These are phyloP conservation scores for Drosophila tanythrix DNA, from an alignment of 2,888 invertebrate genomes.

Conservation along the genomic window DNA sequence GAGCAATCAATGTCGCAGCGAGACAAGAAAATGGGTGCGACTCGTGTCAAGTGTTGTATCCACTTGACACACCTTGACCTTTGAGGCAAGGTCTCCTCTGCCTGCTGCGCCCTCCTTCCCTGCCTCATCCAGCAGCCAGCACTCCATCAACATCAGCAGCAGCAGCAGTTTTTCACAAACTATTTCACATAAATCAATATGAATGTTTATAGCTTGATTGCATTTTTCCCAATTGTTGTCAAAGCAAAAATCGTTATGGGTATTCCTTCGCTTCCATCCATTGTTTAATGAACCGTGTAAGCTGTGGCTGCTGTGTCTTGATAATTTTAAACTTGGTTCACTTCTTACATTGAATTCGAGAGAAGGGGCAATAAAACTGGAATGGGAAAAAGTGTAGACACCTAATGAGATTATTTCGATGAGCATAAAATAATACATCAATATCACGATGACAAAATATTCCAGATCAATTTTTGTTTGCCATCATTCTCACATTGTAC, in stretches of 20 bases:
- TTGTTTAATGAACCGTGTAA: conserved; percentile 33
- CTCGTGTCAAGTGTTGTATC: conserved; percentile 9
- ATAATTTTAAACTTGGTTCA: conserved; percentile 11
- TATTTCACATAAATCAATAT: conserved; percentile 49
- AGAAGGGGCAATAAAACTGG: neutral
- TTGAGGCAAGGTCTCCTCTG: conserved; percentile 18
- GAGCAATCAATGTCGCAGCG: conserved; percentile 55
- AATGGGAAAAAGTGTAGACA: neutral
- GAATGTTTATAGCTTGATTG: conserved; percentile 19
- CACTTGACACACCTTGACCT: conserved; percentile 54
- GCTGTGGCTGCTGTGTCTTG: conserved; percentile 12
- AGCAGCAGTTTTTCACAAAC: conserved; percentile 29
- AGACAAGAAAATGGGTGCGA: conserved; percentile 38
- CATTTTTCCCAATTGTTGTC: conserved; percentile 19
- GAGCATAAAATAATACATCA: neutral
- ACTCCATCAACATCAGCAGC: conserved; percentile 13
- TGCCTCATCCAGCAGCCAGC: conserved; percentile 6
- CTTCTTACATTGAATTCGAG: conserved; percentile 3
- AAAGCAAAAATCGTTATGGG: conserved; percentile 5
- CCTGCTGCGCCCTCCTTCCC: neutral
- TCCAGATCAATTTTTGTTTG: neutral
- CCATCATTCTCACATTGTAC: conserved; percentile 13
- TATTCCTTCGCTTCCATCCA: neutral
- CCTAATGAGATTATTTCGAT: neutral
- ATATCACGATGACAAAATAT: conserved; percentile 14